phyloP scores from a whole-genome alignment of 2,113 vertebrate species.

The Peucedramus taeniatus region DNA sequence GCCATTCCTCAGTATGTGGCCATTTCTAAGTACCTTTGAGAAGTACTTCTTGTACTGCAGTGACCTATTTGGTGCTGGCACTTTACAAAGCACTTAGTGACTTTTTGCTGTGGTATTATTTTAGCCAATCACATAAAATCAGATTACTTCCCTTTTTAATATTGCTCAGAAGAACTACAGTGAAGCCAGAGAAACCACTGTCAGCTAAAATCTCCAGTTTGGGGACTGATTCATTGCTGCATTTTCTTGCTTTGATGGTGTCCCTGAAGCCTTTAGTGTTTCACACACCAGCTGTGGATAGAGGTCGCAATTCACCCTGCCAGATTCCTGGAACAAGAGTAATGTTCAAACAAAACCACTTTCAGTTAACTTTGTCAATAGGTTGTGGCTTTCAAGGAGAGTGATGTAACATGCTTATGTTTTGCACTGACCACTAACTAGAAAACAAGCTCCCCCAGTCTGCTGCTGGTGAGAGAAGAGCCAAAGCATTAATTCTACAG shows the following conservation, averaged over 20 bases:
- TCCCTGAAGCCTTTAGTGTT: background rate
- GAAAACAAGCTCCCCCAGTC: background rate
- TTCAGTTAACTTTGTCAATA: background rate
- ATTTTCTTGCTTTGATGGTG: background rate
- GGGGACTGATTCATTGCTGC: background rate
- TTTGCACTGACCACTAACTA: slow-evolving; percentile 25
- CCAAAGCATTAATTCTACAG: background rate
- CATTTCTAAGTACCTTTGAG: background rate
- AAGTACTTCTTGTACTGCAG: background rate
- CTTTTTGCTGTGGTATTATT: background rate
- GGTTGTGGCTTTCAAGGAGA: background rate
- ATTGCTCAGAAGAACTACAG: background rate
- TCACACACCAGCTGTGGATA: background rate
- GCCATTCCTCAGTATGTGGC: background rate
- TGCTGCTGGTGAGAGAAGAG: background rate
- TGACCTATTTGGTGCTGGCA: background rate
- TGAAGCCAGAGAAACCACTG: background rate
- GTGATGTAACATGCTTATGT: background rate
- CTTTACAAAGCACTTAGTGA: slow-evolving; percentile 41
- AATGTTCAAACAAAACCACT: background rate
- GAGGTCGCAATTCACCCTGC: background rate
- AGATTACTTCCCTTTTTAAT: background rate
- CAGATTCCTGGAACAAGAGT: background rate
- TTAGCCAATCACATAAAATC: background rate
- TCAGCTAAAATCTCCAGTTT: background rate